Conservation (phyloP, 2,888 invertebrate genomes). For the Pristionchus exspectatus region DNA sequence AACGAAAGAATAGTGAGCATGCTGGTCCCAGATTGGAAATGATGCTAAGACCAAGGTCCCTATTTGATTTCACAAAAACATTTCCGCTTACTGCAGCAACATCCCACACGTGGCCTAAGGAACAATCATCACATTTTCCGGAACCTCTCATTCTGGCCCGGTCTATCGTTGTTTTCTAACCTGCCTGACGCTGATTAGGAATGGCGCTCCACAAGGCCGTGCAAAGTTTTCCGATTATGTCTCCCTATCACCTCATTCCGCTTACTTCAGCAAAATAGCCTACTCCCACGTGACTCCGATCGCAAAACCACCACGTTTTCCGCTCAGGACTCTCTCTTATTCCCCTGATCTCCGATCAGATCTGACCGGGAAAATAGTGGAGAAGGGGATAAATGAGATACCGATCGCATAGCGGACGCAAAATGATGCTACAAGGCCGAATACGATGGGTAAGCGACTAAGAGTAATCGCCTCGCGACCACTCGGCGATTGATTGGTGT, state of each 20-base stretch:
- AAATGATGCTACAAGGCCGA: constrained; percentile 32
- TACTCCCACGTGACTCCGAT: too few relatives aligned
- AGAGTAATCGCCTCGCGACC: not conserved
- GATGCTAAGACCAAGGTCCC: too few relatives aligned
- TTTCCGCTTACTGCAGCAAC: too few relatives aligned
- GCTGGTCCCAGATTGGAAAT: too few relatives aligned
- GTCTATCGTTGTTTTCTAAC: too few relatives aligned
- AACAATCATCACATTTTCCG: too few relatives aligned
- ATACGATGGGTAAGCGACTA: not conserved
- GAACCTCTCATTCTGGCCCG: too few relatives aligned
- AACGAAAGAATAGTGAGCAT: not conserved
- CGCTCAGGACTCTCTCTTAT: not conserved
- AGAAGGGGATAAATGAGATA: not conserved
- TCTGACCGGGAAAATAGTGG: not conserved
- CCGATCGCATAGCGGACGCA: not conserved
- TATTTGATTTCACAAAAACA: too few relatives aligned
- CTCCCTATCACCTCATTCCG: not conserved
- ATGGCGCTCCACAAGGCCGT: not conserved
- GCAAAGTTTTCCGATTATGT: not conserved
- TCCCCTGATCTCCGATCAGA: not conserved
- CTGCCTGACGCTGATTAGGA: not conserved
- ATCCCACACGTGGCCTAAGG: too few relatives aligned
- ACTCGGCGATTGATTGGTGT: too few relatives aligned
- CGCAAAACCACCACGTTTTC: not conserved
- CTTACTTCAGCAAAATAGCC: constrained; percentile 15